Conservation (phyloP, 1,140 invertebrate species). For the Drosophila asahinai region DNA sequence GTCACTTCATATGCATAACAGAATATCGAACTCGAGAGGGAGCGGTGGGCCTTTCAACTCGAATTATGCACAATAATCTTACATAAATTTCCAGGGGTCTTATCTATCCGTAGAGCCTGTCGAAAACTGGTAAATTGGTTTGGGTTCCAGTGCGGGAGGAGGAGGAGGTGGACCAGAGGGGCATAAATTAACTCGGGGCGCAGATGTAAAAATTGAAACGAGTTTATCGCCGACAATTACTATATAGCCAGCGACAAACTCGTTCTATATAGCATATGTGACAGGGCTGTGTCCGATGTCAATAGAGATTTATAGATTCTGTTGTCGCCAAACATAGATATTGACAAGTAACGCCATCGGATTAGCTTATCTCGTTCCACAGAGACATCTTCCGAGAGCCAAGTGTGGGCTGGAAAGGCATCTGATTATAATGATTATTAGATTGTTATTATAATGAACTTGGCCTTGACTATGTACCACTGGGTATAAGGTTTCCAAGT, state of each 20-base stretch:
- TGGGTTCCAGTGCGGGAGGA: background rate
- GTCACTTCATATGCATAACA: conserved; percentile 33
- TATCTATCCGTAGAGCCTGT: conserved; percentile 51
- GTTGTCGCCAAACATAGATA: conserved; percentile 47
- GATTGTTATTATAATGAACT: conserved; percentile 28
- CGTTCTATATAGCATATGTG: conserved; percentile 45
- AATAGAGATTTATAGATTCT: conserved; percentile 37
- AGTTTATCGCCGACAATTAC: conserved; percentile 55
- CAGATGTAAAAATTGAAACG: conserved; percentile 52
- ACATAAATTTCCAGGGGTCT: conserved; percentile 58
- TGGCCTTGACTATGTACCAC: conserved; percentile 15
- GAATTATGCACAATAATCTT: conserved; percentile 66
- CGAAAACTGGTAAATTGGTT: conserved; percentile 49
- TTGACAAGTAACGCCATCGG: conserved; percentile 47
- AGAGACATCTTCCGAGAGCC: conserved; percentile 23
- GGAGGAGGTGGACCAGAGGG: background rate
- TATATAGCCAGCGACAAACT: conserved; percentile 25
- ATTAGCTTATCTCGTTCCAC: conserved; percentile 36
- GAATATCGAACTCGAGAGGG: conserved; percentile 15
- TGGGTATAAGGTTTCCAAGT: background rate
- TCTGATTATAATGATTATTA: conserved; percentile 17
- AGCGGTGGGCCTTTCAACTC: conserved; percentile 58
- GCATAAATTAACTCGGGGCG: conserved; percentile 46
- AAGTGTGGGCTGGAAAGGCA: conserved; percentile 14
- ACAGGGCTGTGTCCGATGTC: conserved; percentile 6